These are phyloP conservation scores for Minunthozetes semirufus DNA, from an alignment of 2,888 invertebrate genomes.

Conservation along the genomic window DNA sequence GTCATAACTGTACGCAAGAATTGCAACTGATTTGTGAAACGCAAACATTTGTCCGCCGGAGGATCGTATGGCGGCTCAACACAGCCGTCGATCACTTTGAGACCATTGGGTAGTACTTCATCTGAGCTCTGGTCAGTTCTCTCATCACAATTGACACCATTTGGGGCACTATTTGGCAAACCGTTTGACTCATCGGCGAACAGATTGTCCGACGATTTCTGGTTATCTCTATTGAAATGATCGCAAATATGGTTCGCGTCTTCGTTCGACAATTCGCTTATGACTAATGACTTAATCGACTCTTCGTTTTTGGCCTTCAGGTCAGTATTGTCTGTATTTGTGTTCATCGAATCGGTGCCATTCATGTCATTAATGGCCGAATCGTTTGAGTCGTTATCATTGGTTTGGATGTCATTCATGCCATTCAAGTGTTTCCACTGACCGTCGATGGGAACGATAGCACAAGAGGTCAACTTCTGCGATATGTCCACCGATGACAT, in stretches of 20 bases:
- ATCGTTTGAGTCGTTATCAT: not conserved
- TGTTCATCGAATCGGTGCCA: not conserved
- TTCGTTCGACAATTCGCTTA: not conserved
- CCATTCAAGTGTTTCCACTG: not conserved
- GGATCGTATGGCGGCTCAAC: constrained; percentile 18
- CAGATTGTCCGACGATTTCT: not conserved
- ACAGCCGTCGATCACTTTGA: constrained; percentile 13
- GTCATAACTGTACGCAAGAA: constrained; percentile 25
- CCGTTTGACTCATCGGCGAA: not conserved
- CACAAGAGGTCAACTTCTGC: constrained; percentile 19
- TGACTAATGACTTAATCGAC: not conserved
- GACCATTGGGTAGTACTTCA: not conserved
- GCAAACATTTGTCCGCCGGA: not conserved
- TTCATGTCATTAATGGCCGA: not conserved
- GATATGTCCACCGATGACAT: constrained; percentile 24
- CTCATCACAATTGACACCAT: not conserved
- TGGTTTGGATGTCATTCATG: not conserved
- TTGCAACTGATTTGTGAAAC: constrained; percentile 33
- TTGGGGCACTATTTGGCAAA: not conserved
- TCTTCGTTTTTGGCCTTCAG: not conserved
- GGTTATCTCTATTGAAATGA: not conserved
- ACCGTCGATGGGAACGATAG: constrained; percentile 5
- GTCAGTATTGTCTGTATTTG: not conserved
- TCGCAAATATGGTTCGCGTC: not conserved
- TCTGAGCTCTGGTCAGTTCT: not conserved